Evolutionary conservation across 2,113 vertebrate genomes (phyloP).

Genomic region (Oriolus oriolus): DNA sequence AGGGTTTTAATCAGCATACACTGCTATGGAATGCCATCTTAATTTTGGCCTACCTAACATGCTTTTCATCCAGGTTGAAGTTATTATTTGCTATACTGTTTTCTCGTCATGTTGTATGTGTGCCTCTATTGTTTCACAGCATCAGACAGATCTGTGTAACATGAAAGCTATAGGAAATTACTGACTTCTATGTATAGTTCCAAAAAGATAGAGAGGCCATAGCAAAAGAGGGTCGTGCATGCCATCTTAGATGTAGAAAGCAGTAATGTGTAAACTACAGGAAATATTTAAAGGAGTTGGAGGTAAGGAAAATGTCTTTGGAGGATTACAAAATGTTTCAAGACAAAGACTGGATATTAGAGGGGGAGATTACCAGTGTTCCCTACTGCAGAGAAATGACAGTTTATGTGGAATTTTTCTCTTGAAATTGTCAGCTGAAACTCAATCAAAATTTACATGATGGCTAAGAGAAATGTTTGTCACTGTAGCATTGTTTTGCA

Average conservation of each 20-base stretch:
- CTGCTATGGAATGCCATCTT: background rate
- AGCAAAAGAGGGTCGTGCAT: background rate
- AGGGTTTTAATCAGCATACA: conserved; percentile 34
- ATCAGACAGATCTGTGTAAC: background rate
- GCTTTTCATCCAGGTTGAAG: background rate
- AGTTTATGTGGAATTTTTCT: background rate
- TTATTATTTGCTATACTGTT: background rate
- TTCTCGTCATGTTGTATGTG: background rate
- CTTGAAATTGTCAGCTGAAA: background rate
- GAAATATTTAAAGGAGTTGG: background rate
- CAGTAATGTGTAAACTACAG: background rate
- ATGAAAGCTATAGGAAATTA: background rate
- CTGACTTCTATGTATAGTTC: background rate
- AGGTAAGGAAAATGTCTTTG: background rate
- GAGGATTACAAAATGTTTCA: background rate
- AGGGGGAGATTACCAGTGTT: background rate
- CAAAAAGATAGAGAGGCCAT: background rate
- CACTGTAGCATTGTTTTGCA: background rate
- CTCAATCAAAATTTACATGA: background rate
- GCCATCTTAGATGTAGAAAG: background rate
- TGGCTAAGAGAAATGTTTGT: background rate
- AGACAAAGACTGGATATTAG: background rate
- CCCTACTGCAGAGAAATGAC: background rate
- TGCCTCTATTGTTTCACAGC: background rate
- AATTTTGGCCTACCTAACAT: conserved; percentile 41